phyloP scores from a whole-genome alignment of 2,113 vertebrate genomes.

The Brachyhypopomus gauderio region DNA sequence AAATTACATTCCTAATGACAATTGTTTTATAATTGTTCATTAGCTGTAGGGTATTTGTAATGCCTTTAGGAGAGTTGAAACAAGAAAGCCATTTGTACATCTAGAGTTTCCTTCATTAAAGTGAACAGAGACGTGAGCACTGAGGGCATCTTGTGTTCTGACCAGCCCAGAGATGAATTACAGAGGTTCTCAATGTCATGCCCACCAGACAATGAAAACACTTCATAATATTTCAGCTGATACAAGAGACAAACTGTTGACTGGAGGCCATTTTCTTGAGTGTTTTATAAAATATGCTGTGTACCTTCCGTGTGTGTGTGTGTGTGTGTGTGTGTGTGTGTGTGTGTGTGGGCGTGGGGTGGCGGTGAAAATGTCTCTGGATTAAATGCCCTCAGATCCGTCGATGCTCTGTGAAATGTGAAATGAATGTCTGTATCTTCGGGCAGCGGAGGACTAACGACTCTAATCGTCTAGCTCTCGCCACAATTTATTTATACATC shows the following conservation, averaged over 20 bases:
- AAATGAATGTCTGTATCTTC: constrained; percentile 74
- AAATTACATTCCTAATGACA: neutral
- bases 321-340: constrained; percentile 30
- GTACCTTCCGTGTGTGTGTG: constrained; percentile 7
- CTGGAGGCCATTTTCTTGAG: constrained; percentile 29
- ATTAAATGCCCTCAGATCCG: constrained; percentile 62
- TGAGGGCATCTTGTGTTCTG: neutral
- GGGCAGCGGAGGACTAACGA: constrained; percentile 56
- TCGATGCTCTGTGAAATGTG: constrained; percentile 70
- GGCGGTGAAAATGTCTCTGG: constrained; percentile 21
- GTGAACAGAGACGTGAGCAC: neutral
- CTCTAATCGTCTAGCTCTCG: constrained; percentile 56
- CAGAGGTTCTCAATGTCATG: constrained; percentile 30
- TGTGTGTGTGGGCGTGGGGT: constrained; percentile 8
- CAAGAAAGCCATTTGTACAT: neutral
- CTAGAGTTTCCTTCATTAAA: neutral
- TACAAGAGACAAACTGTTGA: constrained; percentile 50
- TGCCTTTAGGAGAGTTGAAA: neutral
- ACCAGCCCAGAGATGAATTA: constrained; percentile 36
- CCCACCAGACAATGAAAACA: constrained; percentile 11
- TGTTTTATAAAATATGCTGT: constrained; percentile 33
- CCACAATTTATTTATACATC: constrained; percentile 65
- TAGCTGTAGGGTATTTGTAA: neutral
- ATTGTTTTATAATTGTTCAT: neutral
- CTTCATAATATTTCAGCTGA: constrained; percentile 39